Base-by-base conservation (phyloP, 2,797 vertebrate genomes). In the Paramormyrops hopkinsi region DNA sequence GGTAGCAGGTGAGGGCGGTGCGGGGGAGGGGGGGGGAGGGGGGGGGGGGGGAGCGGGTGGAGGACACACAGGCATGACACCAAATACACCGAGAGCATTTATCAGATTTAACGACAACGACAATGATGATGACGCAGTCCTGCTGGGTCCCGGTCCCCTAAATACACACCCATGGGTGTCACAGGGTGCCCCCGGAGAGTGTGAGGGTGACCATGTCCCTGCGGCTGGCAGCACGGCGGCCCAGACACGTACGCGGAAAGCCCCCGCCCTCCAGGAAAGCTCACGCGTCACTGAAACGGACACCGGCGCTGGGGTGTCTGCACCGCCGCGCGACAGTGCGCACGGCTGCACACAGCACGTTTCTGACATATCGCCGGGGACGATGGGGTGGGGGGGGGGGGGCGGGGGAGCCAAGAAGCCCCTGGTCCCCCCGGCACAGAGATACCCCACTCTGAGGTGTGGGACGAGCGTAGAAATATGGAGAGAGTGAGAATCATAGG, bases 401-500 rank as follows among this genome's bases (percentile, higher is more conserved):
- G 41, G 48, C 1, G 48, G 12, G 50, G 5, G 0, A 8, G 2
- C n/a, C n/a, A 59, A 22, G 2, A 59, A 59, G n/a, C 56, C 56
- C 56, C 56, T 3, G n/a, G 56, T 4, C 54, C 54, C 59, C 25
- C 59, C 25, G 0, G 59, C 59, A 59, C 54, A 7, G 56, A 59
- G 56, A 59, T 7, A 59, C n/a, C 56, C 7, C 56, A 59, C 56
- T 2, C 6, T 22, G 54, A n/a, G 54, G 19, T n/a, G 5, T 6
- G 22, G 59, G 22, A 25, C 7, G 22, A 62, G 22, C 8, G 2
- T 25, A 56, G 19, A 59, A 59, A 59, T 8, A 22, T 59, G 25
- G 59, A 4, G 8, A 29, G 9, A n/a, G 22, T 11, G 22, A 29
- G 59, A 12, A 25, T 91, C 97, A 98, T 98, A 93, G 25, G 46